phyloP scores from a whole-genome alignment of 2,113 vertebrate species.

The Microtus pennsylvanicus region DNA sequence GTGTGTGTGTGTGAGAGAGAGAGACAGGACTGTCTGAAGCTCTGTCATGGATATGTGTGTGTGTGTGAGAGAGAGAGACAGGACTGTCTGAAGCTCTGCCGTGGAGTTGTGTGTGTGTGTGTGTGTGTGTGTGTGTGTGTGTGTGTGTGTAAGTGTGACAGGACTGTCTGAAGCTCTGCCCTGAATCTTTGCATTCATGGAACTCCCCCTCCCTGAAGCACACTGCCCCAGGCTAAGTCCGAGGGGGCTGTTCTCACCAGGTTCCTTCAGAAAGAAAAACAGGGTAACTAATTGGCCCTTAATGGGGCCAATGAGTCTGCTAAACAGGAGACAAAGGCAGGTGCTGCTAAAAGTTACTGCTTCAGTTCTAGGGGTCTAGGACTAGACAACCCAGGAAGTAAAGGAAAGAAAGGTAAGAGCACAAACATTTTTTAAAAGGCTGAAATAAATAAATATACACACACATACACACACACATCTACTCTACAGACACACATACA shows the following conservation, averaged over 20 bases:
- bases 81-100: background rate
- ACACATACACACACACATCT: background rate
- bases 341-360: background rate
- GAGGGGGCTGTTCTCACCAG: constrained; percentile 26
- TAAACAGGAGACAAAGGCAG: background rate
- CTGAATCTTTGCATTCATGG: background rate
- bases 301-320: background rate
- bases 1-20: background rate
- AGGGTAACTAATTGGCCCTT: constrained; percentile 41
- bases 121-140: too few species aligned
- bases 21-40: too few species aligned
- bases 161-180: too few species aligned
- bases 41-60: too few species aligned
- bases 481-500: background rate
- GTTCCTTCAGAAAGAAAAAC: constrained; percentile 60
- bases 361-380: background rate
- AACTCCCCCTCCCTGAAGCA: background rate
- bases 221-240: background rate
- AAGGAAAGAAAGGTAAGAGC: background rate
- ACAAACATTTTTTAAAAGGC: background rate
- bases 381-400: background rate
- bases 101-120: too few species aligned
- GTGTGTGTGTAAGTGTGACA: too few species aligned
- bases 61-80: too few species aligned
- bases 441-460: background rate